These are phyloP conservation scores for Anabacerthia variegaticeps DNA, from an alignment of 2,797 vertebrate genomes.

Conservation along the genomic window DNA sequence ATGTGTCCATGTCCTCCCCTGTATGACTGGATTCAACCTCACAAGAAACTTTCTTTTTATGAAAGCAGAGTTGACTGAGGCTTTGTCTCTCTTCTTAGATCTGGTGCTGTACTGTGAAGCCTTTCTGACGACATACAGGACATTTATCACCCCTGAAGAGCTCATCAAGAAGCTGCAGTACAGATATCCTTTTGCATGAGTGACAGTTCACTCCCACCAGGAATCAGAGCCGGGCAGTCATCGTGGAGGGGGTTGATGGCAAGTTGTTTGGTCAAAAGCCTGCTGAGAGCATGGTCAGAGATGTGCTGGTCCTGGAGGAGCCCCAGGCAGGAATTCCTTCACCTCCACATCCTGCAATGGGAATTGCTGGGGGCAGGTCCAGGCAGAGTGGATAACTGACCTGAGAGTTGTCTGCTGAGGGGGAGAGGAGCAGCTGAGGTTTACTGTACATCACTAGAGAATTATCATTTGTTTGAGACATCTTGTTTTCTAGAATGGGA, in stretches of 20 bases:
- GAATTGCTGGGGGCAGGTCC: not conserved
- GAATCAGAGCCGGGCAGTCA: not conserved
- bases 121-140: constrained; percentile 97
- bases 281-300: not conserved
- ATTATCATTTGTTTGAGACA: not conserved
- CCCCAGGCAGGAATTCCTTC: not conserved
- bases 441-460: not conserved
- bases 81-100: constrained; percentile 77
- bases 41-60: not conserved
- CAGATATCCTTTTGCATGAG: constrained; percentile 91
- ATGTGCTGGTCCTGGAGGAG: not conserved
- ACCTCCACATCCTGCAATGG: not conserved
- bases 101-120: constrained; percentile 98
- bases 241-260: not conserved
- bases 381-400: not conserved
- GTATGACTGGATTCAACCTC: not conserved
- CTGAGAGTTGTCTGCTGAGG: not conserved
- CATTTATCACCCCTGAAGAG: constrained; percentile 95
- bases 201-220: not conserved
- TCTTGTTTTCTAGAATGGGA: not conserved
- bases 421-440: not conserved
- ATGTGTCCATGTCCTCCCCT: not conserved
- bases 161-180: constrained; percentile 98
- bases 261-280: not conserved
- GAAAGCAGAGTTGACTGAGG: not conserved